Base-by-base conservation (phyloP, 2,113 vertebrate genomes). In the Catharus bicknelli region DNA sequence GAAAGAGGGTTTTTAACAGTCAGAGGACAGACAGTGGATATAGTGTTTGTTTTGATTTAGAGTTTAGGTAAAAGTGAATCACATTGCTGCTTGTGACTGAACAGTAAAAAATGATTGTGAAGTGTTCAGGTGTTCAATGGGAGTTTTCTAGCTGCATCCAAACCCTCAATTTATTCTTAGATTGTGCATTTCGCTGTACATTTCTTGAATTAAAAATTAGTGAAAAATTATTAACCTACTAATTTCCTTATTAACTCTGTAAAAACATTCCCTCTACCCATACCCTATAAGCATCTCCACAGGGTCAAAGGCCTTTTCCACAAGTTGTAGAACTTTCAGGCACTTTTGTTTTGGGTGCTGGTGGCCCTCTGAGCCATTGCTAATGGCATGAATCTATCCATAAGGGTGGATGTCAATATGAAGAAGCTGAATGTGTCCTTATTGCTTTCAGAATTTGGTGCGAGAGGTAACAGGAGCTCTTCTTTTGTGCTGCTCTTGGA, bases 261-360 rank as follows among this genome's bases (percentile, higher is more conserved):
- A 55, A 4, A 50, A 54, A 53, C 26, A 4, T 1, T 1, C 2
- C 1, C 2, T 3, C 4, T 5, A 4, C 7, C 6, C 10, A 38
- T 8, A 38, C 7, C 5, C 23, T 38, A 2, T 36, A 76, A 34
- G 14, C 18, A 29, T n/a, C 5, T 50, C 10, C 26, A n/a, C 16
- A 32, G 34, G 8, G 42, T 13, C 13, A 29, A 51, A 81, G 14
- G 15, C 17, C 16, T 85, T 88, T 26, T 68, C 21, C 9, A 36
- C 10, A 61, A 34, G 11, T 13, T 8, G 14, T 16, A 57, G 23
- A 80, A 68, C 8, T 43, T 59, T 26, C 59, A 67, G 22, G 9
- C 10, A 11, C 26, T 48, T 47, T 34, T 14, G 6, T 40, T 45
- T 64, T 51, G 38, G 16, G 10, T 83, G 34, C 8, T 63, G 22